phyloP scores from a whole-genome alignment of 1,140 invertebrate genomes.

The Fopius arisanus region DNA sequence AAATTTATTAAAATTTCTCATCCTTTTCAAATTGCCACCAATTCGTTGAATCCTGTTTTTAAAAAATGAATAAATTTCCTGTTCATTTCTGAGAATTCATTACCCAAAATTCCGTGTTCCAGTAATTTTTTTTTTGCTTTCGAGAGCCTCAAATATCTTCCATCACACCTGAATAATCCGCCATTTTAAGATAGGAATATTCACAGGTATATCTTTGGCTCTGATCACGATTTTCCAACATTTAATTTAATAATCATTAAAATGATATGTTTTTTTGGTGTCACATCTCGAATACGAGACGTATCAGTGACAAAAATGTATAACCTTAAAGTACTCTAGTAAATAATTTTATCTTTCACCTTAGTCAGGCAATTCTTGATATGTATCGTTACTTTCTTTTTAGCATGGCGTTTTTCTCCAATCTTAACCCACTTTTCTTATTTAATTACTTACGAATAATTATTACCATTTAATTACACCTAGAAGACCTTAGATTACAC shows the following conservation, averaged over 20 bases:
- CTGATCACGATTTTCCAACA: slow-evolving; percentile 7
- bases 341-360: slow-evolving; percentile 22
- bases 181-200: slow-evolving; percentile 15
- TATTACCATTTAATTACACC: slow-evolving; percentile 1
- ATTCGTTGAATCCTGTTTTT: too few relatives aligned
- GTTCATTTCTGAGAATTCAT: too few relatives aligned
- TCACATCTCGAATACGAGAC: background rate
- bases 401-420: slow-evolving; percentile 36
- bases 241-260: slow-evolving; percentile 9
- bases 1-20: too few relatives aligned
- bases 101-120: too few relatives aligned
- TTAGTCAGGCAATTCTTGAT: slow-evolving; percentile 51
- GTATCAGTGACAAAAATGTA: slow-evolving; percentile 10
- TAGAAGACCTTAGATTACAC: background rate
- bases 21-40: too few relatives aligned
- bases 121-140: too few relatives aligned
- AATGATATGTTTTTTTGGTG: slow-evolving; percentile 21
- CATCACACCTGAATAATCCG: background rate
- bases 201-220: slow-evolving; percentile 15
- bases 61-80: too few relatives aligned
- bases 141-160: too few relatives aligned
- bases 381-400: slow-evolving; percentile 51
- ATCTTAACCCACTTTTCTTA: background rate
- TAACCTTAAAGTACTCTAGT: slow-evolving; percentile 15
- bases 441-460: background rate